These are phyloP conservation scores for Gobio gobio DNA, from an alignment of 2,113 vertebrate genomes.

Conservation along the genomic window DNA sequence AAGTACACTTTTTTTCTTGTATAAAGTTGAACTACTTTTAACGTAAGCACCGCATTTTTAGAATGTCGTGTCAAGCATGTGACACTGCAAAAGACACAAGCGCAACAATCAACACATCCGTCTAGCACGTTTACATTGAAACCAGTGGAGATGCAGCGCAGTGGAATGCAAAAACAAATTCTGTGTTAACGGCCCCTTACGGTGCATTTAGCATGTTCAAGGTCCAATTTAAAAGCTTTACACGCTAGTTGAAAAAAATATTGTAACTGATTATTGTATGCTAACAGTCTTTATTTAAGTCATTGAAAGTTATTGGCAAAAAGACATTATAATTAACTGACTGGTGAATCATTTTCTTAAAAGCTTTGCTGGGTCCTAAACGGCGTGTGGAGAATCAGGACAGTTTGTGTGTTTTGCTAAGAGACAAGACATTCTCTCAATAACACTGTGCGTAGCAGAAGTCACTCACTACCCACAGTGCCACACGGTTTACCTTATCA, in stretches of 20 bases:
- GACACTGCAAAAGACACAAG: not conserved
- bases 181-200: not conserved
- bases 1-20: not conserved
- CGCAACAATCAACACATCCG: not conserved
- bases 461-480: constrained; percentile 33
- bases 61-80: not conserved
- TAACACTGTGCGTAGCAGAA: constrained; percentile 50
- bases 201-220: constrained; percentile 11
- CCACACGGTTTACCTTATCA: constrained; percentile 1
- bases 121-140: not conserved
- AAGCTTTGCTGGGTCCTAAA: constrained; percentile 76
- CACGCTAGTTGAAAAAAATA: not conserved
- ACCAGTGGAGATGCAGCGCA: not conserved
- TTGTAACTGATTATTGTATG: not conserved
- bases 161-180: not conserved
- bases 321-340: constrained; percentile 20
- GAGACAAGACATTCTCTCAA: constrained; percentile 76
- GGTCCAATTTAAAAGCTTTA: not conserved
- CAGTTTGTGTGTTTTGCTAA: constrained; percentile 74
- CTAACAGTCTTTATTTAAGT: not conserved
- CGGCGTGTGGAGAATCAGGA: constrained; percentile 75
- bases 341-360: constrained; percentile 37
- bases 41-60: not conserved
- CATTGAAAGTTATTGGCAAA: constrained; percentile 1
- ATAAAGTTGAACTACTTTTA: not conserved